Evolutionary conservation across 2,888 invertebrate species (phyloP).

Genomic region (Flabesymbios commensalis): DNA sequence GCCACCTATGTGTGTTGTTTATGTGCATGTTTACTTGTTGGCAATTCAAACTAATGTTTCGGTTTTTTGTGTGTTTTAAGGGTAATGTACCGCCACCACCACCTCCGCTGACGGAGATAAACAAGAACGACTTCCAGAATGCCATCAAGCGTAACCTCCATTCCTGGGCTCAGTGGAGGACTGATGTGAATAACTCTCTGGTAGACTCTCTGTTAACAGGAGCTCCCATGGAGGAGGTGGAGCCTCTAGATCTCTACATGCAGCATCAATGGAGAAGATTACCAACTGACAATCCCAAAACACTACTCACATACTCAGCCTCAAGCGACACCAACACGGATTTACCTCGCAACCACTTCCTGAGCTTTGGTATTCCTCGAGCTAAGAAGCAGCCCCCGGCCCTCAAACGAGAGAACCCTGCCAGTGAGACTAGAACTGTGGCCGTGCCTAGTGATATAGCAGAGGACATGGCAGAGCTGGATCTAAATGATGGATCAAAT

Average conservation of each 20-base stretch:
- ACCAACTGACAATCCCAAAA: background rate
- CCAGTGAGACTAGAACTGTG: no score
- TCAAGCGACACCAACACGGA: background rate
- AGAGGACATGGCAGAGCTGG: no score
- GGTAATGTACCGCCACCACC: no score
- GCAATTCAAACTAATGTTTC: no score
- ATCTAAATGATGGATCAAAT: no score
- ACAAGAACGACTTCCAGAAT: background rate
- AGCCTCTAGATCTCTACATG: background rate
- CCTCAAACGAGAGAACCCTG: no score
- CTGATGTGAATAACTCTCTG: background rate
- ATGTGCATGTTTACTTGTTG: no score
- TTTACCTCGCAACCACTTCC: background rate
- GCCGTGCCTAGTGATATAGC: no score
- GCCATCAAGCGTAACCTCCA: background rate
- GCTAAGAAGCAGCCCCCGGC: no score
- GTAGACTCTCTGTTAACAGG: background rate
- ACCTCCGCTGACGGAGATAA: background rate
- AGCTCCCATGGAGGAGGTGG: background rate
- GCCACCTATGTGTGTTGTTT: no score
- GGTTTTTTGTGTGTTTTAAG: no score
- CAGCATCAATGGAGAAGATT: background rate
- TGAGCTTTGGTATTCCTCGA: background rate
- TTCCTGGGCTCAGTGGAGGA: slow-evolving; percentile 1
- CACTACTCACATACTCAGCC: background rate